Base-by-base conservation (phyloP, 2,888 invertebrate genomes). In the Acleris holmiana region DNA sequence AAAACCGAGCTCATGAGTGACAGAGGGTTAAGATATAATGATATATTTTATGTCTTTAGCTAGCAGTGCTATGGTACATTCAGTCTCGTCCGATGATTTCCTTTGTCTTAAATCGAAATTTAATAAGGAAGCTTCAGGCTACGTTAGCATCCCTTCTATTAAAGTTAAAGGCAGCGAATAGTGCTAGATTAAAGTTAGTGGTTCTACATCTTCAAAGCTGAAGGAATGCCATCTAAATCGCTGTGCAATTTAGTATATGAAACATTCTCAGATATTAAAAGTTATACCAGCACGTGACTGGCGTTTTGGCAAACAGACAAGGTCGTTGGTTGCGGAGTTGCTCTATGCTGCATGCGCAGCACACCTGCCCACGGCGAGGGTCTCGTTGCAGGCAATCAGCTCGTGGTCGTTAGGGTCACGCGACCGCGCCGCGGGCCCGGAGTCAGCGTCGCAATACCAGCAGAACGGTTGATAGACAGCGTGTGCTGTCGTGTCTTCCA, bases 351-450 rank as follows among this genome's bases (percentile, higher is more conserved):
- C 40, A 49, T 23, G 48, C 23, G 48, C 35, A 25, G 21, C 35
- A 17, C 8, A 51, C 47, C 40, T 25, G 48, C 40, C 47, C 35
- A n/a, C 13, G 17, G 35, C 18, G 29, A 23, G 19, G 46, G n/a
- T 57, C 18, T 44, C 55, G 51, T 13, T 15, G 21, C 19, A 47
- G 35, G 46, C 23, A 60, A 55, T 50, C 59, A 48, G 61, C 55
- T 54, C 29, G 54, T 61, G 70, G 69, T 71, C 69, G 69, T 73
- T 72, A 72, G 58, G 67, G 59, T 67, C 76, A 75, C 74, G 76
- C 74, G 70, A 76, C 62, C 68, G 13, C 23, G 8, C 29, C 18
- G 53, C 48, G n/a, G 41, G 25, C 48, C 15, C 21, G 8, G 13
- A 44, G 25, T 21, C 10, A 19, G 25, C 5, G 35, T 4, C 13